Conservation (phyloP, 2,113 vertebrate species). For the Caranx melampygus region DNA sequence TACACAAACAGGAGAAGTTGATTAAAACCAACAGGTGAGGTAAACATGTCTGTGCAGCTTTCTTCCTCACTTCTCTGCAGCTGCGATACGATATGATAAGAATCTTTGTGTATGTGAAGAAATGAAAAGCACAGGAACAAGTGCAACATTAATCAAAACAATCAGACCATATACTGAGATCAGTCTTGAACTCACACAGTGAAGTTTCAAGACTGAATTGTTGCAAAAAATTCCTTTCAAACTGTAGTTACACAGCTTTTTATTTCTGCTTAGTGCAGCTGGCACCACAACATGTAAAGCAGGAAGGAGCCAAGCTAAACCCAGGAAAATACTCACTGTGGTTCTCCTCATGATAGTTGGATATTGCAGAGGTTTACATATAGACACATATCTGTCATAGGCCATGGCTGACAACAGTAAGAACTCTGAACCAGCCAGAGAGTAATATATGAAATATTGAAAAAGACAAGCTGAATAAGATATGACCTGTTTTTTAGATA, state of each 20-base stretch:
- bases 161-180: background rate
- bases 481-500: background rate
- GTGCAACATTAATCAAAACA: background rate
- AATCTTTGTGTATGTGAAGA: background rate
- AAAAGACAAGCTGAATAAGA: background rate
- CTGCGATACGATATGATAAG: background rate
- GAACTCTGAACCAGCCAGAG: slow-evolving; percentile 13
- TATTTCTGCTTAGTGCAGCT: background rate
- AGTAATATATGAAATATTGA: background rate
- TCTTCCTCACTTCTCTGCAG: background rate
- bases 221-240: slow-evolving; percentile 17
- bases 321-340: background rate
- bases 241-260: background rate
- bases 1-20: too few species aligned
- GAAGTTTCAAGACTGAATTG: background rate
- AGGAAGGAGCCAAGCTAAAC: slow-evolving; percentile 12
- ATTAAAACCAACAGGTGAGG: too few species aligned
- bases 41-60: background rate
- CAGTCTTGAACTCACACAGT: background rate
- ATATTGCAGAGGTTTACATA: slow-evolving; percentile 45
- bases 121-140: background rate
- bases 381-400: slow-evolving; percentile 46
- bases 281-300: background rate
- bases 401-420: slow-evolving; percentile 24
- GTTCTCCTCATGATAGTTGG: slow-evolving; percentile 30